phyloP scores from a whole-genome alignment of 2,888 invertebrate genomes.

The Neocrepidodera transversa region DNA sequence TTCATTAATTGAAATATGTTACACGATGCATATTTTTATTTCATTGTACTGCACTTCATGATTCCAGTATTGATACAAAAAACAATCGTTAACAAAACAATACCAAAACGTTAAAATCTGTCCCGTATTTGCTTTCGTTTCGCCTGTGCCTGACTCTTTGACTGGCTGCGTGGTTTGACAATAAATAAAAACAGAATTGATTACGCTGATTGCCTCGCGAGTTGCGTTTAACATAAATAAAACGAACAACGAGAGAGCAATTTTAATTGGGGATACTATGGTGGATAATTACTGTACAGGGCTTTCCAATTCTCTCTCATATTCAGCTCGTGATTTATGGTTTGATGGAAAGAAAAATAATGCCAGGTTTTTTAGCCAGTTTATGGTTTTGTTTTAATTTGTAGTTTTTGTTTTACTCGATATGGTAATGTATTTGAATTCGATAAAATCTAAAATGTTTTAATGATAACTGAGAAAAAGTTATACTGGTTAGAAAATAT shows the following conservation, averaged over 20 bases:
- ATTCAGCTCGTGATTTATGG: conserved; percentile 15
- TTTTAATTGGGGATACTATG: conserved; percentile 56
- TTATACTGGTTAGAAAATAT: too few relatives aligned
- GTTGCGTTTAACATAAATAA: conserved; percentile 59
- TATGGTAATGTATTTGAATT: too few relatives aligned
- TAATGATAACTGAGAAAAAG: too few relatives aligned
- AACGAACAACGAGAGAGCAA: conserved; percentile 57
- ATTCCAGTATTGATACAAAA: not conserved
- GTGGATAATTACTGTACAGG: conserved; percentile 45
- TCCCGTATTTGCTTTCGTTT: conserved; percentile 26
- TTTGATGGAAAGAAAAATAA: not conserved
- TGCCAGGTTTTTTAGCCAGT: not conserved
- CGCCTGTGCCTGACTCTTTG: conserved; percentile 18
- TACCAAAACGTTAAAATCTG: conserved; percentile 32
- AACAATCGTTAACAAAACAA: conserved; percentile 22
- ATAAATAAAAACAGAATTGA: conserved; percentile 61
- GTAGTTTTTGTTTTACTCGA: too few relatives aligned
- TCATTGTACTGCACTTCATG: not conserved
- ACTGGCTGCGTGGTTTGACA: conserved; percentile 45
- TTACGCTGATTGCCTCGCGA: conserved; percentile 60
- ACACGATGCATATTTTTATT: too few relatives aligned
- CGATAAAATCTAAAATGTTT: too few relatives aligned
- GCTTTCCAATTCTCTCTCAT: conserved; percentile 35
- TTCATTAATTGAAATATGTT: too few relatives aligned
- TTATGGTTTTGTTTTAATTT: not conserved